Conservation (phyloP, 2,797 vertebrate species). For the Sebastes hopkinsi region DNA sequence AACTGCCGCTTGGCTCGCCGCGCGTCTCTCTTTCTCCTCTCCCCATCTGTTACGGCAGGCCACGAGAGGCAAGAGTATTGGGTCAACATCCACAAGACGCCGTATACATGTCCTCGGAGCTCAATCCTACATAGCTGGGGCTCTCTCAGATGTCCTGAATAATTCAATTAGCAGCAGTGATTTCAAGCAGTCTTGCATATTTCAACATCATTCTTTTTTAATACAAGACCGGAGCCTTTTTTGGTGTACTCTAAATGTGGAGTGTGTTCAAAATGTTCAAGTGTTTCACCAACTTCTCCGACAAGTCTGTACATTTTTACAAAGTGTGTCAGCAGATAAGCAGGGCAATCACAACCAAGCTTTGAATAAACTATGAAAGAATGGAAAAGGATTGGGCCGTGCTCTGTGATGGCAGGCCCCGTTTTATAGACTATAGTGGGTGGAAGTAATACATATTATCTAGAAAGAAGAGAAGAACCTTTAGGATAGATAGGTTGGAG, state of each 20-base stretch:
- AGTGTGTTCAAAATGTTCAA: conserved; percentile 55
- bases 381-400: background rate
- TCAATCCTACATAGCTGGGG: conserved; percentile 67
- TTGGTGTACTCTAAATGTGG: conserved; percentile 59
- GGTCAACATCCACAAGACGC: conserved; percentile 78
- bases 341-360: conserved; percentile 22
- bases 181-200: conserved; percentile 77
- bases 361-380: conserved; percentile 28
- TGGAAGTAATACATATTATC: background rate
- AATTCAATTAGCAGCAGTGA: conserved; percentile 79
- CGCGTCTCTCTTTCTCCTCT: conserved; percentile 85
- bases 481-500: conserved; percentile 86
- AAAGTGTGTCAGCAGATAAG: conserved; percentile 60
- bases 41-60: conserved; percentile 81
- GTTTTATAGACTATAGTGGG: background rate
- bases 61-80: conserved; percentile 75
- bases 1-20: conserved; percentile 81
- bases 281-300: conserved; percentile 53
- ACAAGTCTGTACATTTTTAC: conserved; percentile 38
- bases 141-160: conserved; percentile 75
- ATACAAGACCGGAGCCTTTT: conserved; percentile 56
- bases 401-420: background rate
- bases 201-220: conserved; percentile 78
- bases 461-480: conserved; percentile 75
- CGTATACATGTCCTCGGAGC: conserved; percentile 70